Conservation (phyloP, 2,888 invertebrate species). For the Myopa tessellatipennis region DNA sequence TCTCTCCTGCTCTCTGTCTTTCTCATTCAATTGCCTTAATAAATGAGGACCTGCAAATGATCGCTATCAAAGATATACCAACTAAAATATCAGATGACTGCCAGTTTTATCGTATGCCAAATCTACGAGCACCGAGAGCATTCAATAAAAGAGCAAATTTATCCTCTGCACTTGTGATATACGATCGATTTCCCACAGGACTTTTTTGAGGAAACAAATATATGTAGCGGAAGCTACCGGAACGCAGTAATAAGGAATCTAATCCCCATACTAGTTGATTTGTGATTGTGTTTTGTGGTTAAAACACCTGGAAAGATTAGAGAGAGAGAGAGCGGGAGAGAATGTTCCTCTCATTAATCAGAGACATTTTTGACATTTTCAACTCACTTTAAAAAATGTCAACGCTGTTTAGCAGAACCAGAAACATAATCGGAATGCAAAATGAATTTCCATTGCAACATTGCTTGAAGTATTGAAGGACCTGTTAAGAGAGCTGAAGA, state of each 20-base stretch:
- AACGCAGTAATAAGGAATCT: background rate
- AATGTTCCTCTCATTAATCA: too few relatives aligned
- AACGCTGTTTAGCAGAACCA: background rate
- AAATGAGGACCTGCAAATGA: background rate
- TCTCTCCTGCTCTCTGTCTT: background rate
- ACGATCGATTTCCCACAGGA: constrained; percentile 39
- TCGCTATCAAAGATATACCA: background rate
- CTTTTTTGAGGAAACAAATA: background rate
- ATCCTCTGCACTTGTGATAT: constrained; percentile 34
- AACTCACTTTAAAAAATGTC: constrained; percentile 1
- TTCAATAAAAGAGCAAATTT: constrained; percentile 10
- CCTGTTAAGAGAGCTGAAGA: too few relatives aligned
- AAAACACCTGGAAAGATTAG: background rate
- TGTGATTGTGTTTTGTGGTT: background rate
- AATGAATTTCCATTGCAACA: background rate
- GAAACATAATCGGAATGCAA: background rate
- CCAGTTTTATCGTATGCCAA: background rate
- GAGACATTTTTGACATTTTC: constrained; percentile 2
- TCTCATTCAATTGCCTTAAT: too few relatives aligned
- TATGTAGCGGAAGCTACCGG: constrained; percentile 4
- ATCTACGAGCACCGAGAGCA: background rate
- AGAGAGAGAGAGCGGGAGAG: background rate
- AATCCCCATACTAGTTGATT: constrained; percentile 2
- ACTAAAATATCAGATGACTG: constrained; percentile 15
- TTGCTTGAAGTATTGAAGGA: too few relatives aligned